Base-by-base conservation (phyloP, 2,113 vertebrate genomes). In the Boleophthalmus pectinirostris region DNA sequence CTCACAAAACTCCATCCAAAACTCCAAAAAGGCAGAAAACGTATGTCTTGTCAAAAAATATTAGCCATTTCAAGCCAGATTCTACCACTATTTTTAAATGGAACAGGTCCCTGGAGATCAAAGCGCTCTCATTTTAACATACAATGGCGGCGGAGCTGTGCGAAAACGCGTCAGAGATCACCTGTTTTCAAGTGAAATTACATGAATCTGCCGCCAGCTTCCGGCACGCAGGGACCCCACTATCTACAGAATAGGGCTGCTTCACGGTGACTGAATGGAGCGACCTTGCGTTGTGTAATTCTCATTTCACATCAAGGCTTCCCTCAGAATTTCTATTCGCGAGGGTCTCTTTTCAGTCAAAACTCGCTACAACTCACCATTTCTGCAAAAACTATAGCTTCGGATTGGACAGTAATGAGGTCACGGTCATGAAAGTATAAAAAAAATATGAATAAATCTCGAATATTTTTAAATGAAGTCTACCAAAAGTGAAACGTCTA, bases 241-340 rank as follows among this genome's bases (percentile, higher is more conserved):
- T 9, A 11, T 16, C 58, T 18, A 15, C 58, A 29, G 29, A 61
- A 61, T 3, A 9, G 25, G 14, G 29, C 60, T 29, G 5, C 58
- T 35, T 35, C 60, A 63, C 13, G 21, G 33, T 38, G 61, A 64
- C 33, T 64, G 33, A 64, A 64, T 64, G 16, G 20, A 35, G 35
- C 29, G 33, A 33, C 61, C 61, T 38, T 64, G 61, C n/a, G 33
- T 64, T 33, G 18, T 16, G 33, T 38, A 35, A 64, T 64, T 64
- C 60, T 64, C 61, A 38, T 64, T 64, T 38, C 11, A 64, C 10
- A 38, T 64, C 61, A 64, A 64, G 61, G 33, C 61, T 64, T 64
- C 33, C 61, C 33, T 64, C 33, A 38, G 20, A 64, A 25, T 11
- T 33, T 38, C 18, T 38, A 64, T 12, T 3, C 29, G 20, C 18